Percentiles rank a stretch among this genome's conserved stretches.
Evolutionary conservation across 2,113 vertebrate species (phyloP).

Genomic region (Oenanthe melanoleuca): DNA sequence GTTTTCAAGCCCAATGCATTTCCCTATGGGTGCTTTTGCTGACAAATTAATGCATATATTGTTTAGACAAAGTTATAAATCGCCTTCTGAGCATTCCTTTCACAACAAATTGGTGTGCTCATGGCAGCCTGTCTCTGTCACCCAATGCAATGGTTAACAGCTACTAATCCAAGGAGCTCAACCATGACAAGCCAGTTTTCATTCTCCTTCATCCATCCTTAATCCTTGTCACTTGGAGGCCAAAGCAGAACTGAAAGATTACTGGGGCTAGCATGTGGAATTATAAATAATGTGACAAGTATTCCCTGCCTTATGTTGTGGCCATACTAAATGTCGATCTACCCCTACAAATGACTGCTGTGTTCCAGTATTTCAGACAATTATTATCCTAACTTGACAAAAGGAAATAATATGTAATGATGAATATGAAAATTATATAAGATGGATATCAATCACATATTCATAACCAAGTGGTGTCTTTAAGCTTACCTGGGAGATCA

Average conservation of each 20-base stretch:
- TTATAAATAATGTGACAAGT: not conserved
- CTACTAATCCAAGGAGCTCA: not conserved
- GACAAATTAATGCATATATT: not conserved
- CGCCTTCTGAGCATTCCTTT: not conserved
- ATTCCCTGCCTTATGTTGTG: not conserved
- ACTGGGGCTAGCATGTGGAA: not conserved
- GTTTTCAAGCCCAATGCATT: not conserved
- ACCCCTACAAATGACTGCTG: not conserved
- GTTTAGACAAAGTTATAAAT: not conserved
- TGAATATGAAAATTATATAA: not conserved
- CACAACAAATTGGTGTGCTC: fast-evolving
- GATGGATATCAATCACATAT: not conserved
- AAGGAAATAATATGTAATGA: not conserved
- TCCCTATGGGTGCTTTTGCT: not conserved
- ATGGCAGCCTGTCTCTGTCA: not conserved
- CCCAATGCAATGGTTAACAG: not conserved
- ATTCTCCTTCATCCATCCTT: not conserved
- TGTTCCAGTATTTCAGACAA: not conserved
- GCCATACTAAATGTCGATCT: not conserved
- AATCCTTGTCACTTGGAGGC: not conserved
- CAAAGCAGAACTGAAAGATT: not conserved
- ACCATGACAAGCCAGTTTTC: not conserved
- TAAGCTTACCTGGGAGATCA: not conserved
- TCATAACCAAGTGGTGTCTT: not conserved
- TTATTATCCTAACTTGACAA: not conserved